Evolutionary conservation across 2,888 invertebrate species (phyloP), one percentile per base, ranked within the genome.

Genomic region (Aquatica leii): DNA sequence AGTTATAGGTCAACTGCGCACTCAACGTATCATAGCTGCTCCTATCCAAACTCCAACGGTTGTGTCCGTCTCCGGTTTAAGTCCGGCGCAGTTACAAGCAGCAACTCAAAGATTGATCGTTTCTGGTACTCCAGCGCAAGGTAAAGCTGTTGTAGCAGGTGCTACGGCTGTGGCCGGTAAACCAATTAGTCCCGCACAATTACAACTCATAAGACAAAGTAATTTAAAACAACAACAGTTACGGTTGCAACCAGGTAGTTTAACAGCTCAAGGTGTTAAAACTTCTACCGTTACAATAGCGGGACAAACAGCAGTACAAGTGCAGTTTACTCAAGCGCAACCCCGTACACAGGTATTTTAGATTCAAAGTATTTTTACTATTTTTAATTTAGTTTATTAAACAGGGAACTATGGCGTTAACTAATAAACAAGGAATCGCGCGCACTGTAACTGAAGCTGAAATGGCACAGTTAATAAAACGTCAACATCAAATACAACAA

Each of bases 201-300:
- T 87, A 57, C 87, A 89, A 73, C 83, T 88, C 73, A 87, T 88
- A 70, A 84, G 88, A n/a, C 90, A 89, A 62, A 78, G 80, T 2
- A 70, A 76, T 6, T 58, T 78, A 8, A 77, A 79, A 58, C 78
- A 80, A 61, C 76, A 78, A 56, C 81, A 81, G 59, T 71, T 81
- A 55, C 69, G 80, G n/a, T 68, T 81, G 51, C 80, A 81, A 66
- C 67, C 77, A 2, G 75, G 71, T 9, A 70, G 69, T 21, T 58
- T 71, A 65, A 53, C 70, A 21, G 69, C 77, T 8, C 67, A 74
- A 65, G 70, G 74, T 6, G 73, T 79, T 3, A 81, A 82, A 71
- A 78, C 79, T 2, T 77, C 80, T 0, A 79, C 78, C 4, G 79
- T 81, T 14, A 79, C 80, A 11, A 78, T 80, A 34, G 71, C 71